These are phyloP conservation scores for Elgaria multicarinata DNA, from an alignment of 2,113 vertebrate species.

Conservation along the genomic window DNA sequence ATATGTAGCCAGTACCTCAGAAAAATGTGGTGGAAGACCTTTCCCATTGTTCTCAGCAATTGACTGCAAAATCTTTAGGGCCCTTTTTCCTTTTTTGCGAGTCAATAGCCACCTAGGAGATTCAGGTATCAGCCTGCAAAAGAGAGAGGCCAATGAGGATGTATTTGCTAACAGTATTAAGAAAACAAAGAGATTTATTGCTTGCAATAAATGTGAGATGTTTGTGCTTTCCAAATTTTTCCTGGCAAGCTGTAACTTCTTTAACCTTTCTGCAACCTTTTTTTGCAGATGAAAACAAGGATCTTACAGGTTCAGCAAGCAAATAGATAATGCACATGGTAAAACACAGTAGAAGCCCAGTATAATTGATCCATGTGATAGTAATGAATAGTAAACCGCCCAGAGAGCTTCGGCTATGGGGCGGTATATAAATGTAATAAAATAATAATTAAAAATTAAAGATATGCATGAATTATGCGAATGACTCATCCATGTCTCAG, in stretches of 20 bases:
- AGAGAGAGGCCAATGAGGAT: not conserved
- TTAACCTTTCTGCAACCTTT: not conserved
- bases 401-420: too few relatives aligned
- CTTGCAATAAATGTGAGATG: not conserved
- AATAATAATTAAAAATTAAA: too few relatives aligned
- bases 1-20: conserved; percentile 80
- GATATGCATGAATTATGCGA: not conserved
- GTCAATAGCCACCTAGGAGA: conserved; percentile 97
- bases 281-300: not conserved
- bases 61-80: conserved; percentile 82
- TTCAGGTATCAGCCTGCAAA: conserved; percentile 90
- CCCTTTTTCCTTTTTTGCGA: conserved; percentile 84
- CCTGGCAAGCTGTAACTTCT: not conserved
- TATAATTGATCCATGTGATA: not conserved
- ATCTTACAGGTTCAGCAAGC: not conserved
- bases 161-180: not conserved
- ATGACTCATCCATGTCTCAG: not conserved
- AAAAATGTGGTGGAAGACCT: conserved; percentile 78
- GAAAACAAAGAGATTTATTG: not conserved
- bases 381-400: too few relatives aligned
- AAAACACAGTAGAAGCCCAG: not conserved
- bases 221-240: not conserved
- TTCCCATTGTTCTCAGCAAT: conserved; percentile 91
- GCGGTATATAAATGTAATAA: too few relatives aligned
- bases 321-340: not conserved